Conservation (phyloP, 2,113 vertebrate genomes). For the Recurvirostra avosetta region DNA sequence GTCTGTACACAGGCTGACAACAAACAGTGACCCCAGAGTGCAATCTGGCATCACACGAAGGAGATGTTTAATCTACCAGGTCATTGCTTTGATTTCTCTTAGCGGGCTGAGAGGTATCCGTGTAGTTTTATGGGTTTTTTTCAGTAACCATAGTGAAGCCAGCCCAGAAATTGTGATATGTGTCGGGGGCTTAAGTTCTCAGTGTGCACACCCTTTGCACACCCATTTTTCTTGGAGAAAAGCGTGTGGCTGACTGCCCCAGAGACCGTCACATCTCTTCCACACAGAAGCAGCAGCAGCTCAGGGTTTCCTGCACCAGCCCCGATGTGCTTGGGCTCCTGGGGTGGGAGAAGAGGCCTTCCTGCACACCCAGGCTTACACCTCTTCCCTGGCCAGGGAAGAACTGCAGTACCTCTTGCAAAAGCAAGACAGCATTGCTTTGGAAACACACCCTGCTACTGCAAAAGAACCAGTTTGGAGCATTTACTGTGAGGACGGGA, state of each 20-base stretch:
- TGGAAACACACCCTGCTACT: too few species aligned
- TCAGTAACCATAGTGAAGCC: neutral
- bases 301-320: too few species aligned
- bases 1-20: neutral
- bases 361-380: too few species aligned
- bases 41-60: neutral
- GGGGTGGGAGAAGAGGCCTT: too few species aligned
- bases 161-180: neutral
- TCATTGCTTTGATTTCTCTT: neutral
- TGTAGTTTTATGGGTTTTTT: accelerated
- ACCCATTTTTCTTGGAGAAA: neutral
- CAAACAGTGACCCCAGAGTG: neutral
- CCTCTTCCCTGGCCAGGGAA: too few species aligned
- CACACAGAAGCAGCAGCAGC: too few species aligned
- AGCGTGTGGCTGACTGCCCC: neutral
- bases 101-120: neutral
- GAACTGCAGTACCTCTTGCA: too few species aligned
- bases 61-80: neutral
- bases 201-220: neutral
- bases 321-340: too few species aligned
- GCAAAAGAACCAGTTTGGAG: too few species aligned
- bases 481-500: too few species aligned
- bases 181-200: neutral
- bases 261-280: too few species aligned
- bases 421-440: too few species aligned